Evolutionary conservation across 2,888 invertebrate genomes (phyloP), one percentile per base, ranked within the genome.

Genomic region (Microchrysa polita): DNA sequence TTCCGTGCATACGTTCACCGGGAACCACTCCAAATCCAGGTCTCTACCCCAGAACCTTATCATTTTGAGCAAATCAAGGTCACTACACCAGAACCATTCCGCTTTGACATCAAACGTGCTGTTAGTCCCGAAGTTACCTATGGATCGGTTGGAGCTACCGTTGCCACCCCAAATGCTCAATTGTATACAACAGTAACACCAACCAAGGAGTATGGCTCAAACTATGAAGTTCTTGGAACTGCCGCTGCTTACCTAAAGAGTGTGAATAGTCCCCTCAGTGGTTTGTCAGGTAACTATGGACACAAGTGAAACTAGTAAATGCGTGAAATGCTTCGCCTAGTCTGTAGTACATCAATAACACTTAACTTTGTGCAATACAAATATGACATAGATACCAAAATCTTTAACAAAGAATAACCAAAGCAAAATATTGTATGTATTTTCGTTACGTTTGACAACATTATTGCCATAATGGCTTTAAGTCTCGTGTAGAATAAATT

Each of bases 1-100:
- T 86, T 86, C 81, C 85, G 85, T 77, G 86, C 86, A 67, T 81
- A 85, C 52, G 86, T 85, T 22, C 82, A 80, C 78, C 84, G 81
- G 74, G 84, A 84, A 79, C 67, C 65, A 20, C 72, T 63, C 12
- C 57, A 72, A 34, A 74, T 75, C 20, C 40, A 67, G 23, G 44
- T 72, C 14, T 67, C 74, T 10, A 55, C 55, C 52, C 72, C 75
- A 55, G 63, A 42, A 42, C 63, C n/a, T 81, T 82, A 48, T 78
- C 79, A 23, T 34, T n/a, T n/a, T n/a, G n/a, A n/a, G n/a, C n/a
- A n/a, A n/a, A 42, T 42, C 12, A 42, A 42, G 12, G 12, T 42
- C 12, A 7, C 42, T 9, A 12, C 42, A 12, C 42, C 42, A 9
- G 42, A 42, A 42, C 42, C 7, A 7, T 12, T 9, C 42, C 42